Evolutionary conservation across 1,140 invertebrate genomes (phyloP).

Genomic region (Drosophila aff.): DNA sequence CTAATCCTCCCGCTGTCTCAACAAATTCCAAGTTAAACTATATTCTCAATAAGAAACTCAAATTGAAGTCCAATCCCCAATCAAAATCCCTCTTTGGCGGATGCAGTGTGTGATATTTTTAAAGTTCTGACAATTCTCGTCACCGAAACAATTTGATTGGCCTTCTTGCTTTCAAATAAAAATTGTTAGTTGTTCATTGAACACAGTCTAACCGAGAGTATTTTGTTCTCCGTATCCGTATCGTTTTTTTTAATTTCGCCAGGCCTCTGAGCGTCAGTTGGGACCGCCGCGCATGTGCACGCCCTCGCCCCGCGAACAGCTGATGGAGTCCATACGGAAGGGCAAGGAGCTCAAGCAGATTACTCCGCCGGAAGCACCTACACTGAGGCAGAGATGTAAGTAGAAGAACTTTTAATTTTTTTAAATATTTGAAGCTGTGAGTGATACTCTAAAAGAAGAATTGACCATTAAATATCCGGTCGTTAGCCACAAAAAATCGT

Average conservation of each 20-base stretch:
- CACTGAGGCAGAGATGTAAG: constrained; percentile 79
- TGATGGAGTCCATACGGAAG: constrained; percentile 95
- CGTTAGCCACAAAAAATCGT: not conserved
- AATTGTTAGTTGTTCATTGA: constrained; percentile 24
- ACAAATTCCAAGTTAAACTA: constrained; percentile 23
- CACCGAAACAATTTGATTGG: constrained; percentile 7
- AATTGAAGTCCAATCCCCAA: constrained; percentile 10
- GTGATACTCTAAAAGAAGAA: not conserved
- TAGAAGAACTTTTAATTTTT: constrained; percentile 9
- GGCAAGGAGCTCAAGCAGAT: constrained; percentile 90
- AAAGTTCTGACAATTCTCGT: not conserved
- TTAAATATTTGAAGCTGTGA: not conserved
- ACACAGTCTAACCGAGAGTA: not conserved
- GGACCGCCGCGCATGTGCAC: constrained; percentile 90
- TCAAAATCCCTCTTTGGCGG: constrained; percentile 25
- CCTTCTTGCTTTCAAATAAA: constrained; percentile 30
- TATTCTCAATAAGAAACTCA: constrained; percentile 23
- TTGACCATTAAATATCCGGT: not conserved
- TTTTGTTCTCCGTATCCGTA: constrained; percentile 11
- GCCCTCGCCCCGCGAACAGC: constrained; percentile 92
- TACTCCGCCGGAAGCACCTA: constrained; percentile 64
- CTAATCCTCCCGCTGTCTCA: constrained; percentile 4
- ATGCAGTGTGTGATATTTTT: constrained; percentile 11
- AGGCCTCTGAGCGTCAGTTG: constrained; percentile 95
- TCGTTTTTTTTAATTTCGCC: not conserved